Percentiles rank a stretch among this genome's conserved stretches.
phyloP scores from a whole-genome alignment of 2,113 vertebrate genomes.

The Sylvicapra grimmia region DNA sequence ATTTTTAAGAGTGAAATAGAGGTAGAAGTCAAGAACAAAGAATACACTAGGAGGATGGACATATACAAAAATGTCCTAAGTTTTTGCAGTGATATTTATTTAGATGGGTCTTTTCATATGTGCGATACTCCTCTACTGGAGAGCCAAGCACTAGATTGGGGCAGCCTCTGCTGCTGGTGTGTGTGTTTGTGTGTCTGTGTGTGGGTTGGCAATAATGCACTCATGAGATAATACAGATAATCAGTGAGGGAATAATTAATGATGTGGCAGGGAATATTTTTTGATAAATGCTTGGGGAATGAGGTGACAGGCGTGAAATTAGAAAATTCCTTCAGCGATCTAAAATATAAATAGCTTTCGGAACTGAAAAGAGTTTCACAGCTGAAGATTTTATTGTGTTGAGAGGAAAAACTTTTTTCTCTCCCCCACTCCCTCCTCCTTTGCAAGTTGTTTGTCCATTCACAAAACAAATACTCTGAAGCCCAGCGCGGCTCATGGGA shows the following conservation, averaged over 20 bases:
- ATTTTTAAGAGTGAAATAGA: not conserved
- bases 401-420: slow-evolving; percentile 83
- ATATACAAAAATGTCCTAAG: not conserved
- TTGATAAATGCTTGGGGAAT: slow-evolving; percentile 82
- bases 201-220: slow-evolving; percentile 23
- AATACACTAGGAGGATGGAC: slow-evolving; percentile 11
- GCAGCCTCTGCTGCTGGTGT: not conserved
- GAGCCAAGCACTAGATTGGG: not conserved
- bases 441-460: slow-evolving; percentile 85
- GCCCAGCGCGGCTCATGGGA: slow-evolving; percentile 87
- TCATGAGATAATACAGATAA: slow-evolving; percentile 75
- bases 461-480: slow-evolving; percentile 86
- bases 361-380: slow-evolving; percentile 85
- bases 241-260: slow-evolving; percentile 76
- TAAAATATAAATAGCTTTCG: slow-evolving; percentile 86
- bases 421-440: slow-evolving; percentile 78
- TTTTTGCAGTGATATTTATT: slow-evolving; percentile 1
- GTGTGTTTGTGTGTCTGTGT: not conserved
- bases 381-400: slow-evolving; percentile 87
- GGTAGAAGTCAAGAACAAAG: slow-evolving; percentile 44
- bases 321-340: slow-evolving; percentile 84
- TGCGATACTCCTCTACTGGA: not conserved
- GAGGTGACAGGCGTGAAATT: slow-evolving; percentile 86
- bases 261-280: slow-evolving; percentile 79
- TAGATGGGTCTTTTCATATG: slow-evolving; percentile 38